Percentiles rank a stretch among this genome's conserved stretches.
Conservation (phyloP, 2,888 invertebrate genomes). For the Nephrotoma appendiculata region DNA sequence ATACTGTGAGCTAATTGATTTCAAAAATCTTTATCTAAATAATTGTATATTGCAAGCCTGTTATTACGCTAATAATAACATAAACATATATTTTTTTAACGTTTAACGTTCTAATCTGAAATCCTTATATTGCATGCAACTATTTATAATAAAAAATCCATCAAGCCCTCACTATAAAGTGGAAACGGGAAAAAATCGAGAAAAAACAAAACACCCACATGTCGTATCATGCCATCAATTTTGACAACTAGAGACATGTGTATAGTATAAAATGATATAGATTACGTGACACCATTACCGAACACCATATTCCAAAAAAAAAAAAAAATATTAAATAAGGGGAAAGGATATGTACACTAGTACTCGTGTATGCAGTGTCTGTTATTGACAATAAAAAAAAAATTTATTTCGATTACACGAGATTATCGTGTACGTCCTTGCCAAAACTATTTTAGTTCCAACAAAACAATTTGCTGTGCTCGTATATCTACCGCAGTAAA, state of each 20-base stretch:
- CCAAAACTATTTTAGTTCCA: neutral
- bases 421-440: neutral
- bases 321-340: neutral
- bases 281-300: neutral
- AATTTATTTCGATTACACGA: neutral
- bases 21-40: too few relatives aligned
- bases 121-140: neutral
- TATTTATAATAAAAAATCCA: neutral
- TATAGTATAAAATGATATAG: neutral
- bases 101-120: neutral
- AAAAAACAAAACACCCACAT: neutral
- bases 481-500: neutral
- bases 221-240: neutral
- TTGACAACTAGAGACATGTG: neutral
- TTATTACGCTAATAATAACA: too few relatives aligned
- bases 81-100: neutral
- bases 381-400: neutral
- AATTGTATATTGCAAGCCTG: too few relatives aligned
- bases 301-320: neutral
- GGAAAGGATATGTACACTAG: neutral
- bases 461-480: neutral
- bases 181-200: neutral
- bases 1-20: too few relatives aligned
- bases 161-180: neutral
- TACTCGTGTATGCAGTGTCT: neutral